Base-by-base conservation (phyloP, 1,140 invertebrate species). In the Caenorhabditis tropicalis region DNA sequence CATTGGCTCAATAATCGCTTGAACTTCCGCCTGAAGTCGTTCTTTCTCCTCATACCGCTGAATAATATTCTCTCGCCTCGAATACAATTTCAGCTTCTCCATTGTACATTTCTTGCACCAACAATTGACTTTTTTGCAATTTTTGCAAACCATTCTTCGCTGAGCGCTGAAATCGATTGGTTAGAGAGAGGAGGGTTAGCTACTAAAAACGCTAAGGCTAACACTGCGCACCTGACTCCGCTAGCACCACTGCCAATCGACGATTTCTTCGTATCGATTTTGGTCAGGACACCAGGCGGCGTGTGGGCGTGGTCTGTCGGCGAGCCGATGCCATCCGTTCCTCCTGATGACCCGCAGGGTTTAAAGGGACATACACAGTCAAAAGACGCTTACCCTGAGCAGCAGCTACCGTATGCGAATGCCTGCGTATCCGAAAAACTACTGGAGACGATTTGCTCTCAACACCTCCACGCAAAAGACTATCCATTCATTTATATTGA, bases 241-340 rank as follows among this genome's bases (percentile, higher is more conserved):
- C 36, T 2, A 10, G 43, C n/a, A 36, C 43, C 36, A 36, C 65
- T 19, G 65, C 36, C 65, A 74, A 74, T 74, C 36, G 65, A 74
- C 65, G 65, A 74, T 74, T 74, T 74, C 65, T 74, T 74, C 65
- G 65, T 74, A 74, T 74, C 65, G 21, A 74, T 74, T 74, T 74
- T 74, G 21, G 65, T 74, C 65, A 74, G 65, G 36, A 74, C 65
- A 43, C 65, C 65, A 16, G 65, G 65, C 33, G 65, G 65, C 43
- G 65, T 74, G 65, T 74, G 65, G 27, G 65, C 65, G 65, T 74
- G 65, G 65, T 74, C 65, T 74, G 65, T 74, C 65, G 65, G 65
- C 65, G 65, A 74, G 65, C 65, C 65, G 65, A 74, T 74, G 65
- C 65, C 65, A 74, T 74, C 65, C 65, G 65, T 36, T 43, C 36